phyloP scores from a whole-genome alignment of 2,113 vertebrate genomes.

The Erpornis zantholeuca region DNA sequence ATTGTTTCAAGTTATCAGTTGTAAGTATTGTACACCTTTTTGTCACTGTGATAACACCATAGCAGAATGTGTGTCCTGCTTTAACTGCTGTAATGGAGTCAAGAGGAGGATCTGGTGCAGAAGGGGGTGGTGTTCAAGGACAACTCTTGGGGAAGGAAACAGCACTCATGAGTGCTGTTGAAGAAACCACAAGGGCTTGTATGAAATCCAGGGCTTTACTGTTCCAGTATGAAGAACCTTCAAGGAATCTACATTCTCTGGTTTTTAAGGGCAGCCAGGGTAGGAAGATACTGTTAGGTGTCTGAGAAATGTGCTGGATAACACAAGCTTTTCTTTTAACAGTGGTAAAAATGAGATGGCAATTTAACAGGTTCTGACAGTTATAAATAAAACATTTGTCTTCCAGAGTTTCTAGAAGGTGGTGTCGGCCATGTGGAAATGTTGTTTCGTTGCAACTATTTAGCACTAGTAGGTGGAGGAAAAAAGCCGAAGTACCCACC shows the following conservation, averaged over 20 bases:
- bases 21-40: neutral
- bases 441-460: conserved; percentile 97
- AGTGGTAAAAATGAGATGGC: neutral
- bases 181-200: neutral
- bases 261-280: neutral
- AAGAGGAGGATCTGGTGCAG: neutral
- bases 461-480: conserved; percentile 95
- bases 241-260: neutral
- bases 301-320: neutral
- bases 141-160: neutral
- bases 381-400: neutral
- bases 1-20: neutral
- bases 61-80: neutral
- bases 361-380: neutral
- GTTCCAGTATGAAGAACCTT: neutral
- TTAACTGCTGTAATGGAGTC: neutral
- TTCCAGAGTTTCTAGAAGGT: conserved; percentile 93
- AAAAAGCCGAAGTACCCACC: conserved; percentile 98
- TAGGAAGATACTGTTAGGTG: neutral
- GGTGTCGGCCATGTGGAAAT: conserved; percentile 97
- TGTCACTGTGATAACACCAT: rapidly evolving
- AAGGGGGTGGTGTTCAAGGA: neutral
- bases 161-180: neutral
- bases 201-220: neutral
- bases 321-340: neutral